Evolutionary conservation across 2,797 vertebrate species (phyloP), one percentile per base, ranked within the genome.

Genomic region (Clarias laeviceps): DNA sequence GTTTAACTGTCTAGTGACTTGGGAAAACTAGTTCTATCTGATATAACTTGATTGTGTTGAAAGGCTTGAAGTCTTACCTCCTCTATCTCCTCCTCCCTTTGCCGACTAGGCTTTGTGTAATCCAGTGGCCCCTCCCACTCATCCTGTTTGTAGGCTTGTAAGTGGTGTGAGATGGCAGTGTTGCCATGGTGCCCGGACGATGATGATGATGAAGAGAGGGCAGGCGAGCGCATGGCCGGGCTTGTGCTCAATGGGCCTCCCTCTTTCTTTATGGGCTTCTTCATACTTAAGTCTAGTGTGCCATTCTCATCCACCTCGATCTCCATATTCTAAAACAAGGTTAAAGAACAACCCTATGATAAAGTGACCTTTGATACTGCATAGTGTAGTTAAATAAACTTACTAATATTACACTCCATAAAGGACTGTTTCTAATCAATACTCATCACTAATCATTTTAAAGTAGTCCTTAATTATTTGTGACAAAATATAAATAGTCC

Each of bases 241-340:
- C 97, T 97, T 88, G 96, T 91, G 91, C 96, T 95, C 24, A 97
- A 95, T 89, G 96, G 91, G 79, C 96, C 96, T 81, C 88, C 94
- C 70, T 98, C 97, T 5, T 95, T 94, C 87, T 96, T 97, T 87
- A 97, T 95, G 86, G 97, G 96, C 76, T 97, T 99, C 95, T 97
- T 98, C 98, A 99, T 99, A 83, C 98, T 99, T 91, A 99, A 93
- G 92, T 99, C 98, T 93, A 99, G 93, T 22, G 98, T 99, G 72
- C 98, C 98, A 0, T 99, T 99, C 89, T 99, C 98, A 83, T 99
- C 98, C 88, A 99, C 98, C 90, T 98, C 97, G 0, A 99, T 99
- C 92, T 97, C 97, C 94, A 94, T 94, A 83, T 95, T 95, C 98
- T 99, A 92, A 66, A 80, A 66, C 15, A 54, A 54, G n/a, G 40